Conservation (phyloP, 1,140 invertebrate species). For the Leptopilina boulardi region DNA sequence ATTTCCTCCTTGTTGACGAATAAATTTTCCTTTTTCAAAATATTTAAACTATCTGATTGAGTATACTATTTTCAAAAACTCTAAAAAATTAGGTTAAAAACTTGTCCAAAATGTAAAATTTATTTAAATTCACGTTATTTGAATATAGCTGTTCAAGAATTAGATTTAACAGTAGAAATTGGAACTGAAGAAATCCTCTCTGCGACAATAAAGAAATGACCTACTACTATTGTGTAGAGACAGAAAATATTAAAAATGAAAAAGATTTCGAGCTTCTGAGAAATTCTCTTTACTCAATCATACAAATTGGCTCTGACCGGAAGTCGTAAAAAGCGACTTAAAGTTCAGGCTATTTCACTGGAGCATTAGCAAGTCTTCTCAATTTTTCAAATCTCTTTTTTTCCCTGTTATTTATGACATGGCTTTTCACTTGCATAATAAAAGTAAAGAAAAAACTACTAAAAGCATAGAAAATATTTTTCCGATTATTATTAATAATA, state of each 20-base stretch:
- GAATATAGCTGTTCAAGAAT: too few relatives aligned
- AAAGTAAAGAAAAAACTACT: too few relatives aligned
- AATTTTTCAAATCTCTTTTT: background rate
- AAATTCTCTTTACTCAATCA: slow-evolving; percentile 26
- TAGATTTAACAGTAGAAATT: background rate
- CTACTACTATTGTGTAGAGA: background rate
- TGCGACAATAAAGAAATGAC: background rate
- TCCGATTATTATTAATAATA: too few relatives aligned
- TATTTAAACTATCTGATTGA: too few relatives aligned
- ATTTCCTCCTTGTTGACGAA: background rate
- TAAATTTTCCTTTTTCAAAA: background rate
- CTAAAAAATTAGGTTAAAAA: too few relatives aligned
- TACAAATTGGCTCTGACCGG: slow-evolving; percentile 16
- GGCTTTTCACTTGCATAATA: background rate
- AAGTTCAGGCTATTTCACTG: background rate
- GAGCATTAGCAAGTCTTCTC: background rate
- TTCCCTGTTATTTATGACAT: background rate
- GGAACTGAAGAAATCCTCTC: background rate
- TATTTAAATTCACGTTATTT: too few relatives aligned
- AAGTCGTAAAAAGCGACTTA: background rate
- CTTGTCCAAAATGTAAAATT: too few relatives aligned
- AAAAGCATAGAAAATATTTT: too few relatives aligned
- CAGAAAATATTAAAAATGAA: slow-evolving; percentile 12
- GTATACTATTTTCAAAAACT: too few relatives aligned
- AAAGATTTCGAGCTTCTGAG: background rate